phyloP scores from a whole-genome alignment of 2,888 invertebrate species.

The Automeris io region DNA sequence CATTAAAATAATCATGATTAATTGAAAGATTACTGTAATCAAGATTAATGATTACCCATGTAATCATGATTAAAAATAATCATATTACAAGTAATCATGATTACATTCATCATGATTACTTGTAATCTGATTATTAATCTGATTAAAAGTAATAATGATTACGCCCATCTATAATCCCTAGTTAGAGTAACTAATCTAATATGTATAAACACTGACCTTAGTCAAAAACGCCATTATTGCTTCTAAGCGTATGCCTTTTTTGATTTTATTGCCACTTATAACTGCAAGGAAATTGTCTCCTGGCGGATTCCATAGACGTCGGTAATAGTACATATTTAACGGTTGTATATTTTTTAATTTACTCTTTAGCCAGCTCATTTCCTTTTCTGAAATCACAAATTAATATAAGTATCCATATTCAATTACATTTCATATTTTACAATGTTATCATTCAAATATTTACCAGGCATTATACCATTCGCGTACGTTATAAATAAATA shows the following conservation, averaged over 20 bases:
- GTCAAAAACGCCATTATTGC: conserved; percentile 39
- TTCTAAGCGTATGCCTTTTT: conserved; percentile 29
- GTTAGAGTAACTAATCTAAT: too few species aligned
- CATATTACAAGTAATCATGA: too few species aligned
- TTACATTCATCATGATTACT: too few species aligned
- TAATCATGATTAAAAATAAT: too few species aligned
- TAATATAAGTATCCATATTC: conserved; percentile 15
- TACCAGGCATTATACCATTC: conserved; percentile 47
- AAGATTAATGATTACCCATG: too few species aligned
- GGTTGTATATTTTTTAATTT: conserved; percentile 48
- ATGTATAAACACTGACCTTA: too few species aligned
- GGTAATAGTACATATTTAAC: conserved; percentile 60
- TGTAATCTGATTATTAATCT: too few species aligned
- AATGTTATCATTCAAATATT: conserved; percentile 5
- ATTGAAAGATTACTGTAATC: too few species aligned
- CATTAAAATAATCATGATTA: too few species aligned
- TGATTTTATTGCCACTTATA: conserved; percentile 33
- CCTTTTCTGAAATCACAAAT: conserved; percentile 42
- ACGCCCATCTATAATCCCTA: too few species aligned
- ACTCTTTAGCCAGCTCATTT: conserved; percentile 51
- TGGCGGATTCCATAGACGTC: conserved; percentile 47
- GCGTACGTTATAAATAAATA: conserved; percentile 41
- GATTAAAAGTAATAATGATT: too few species aligned
- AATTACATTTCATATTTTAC: neutral
- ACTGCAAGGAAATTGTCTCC: conserved; percentile 46